phyloP scores from a whole-genome alignment of 2,113 vertebrate species.

The Tetrao urogallus region DNA sequence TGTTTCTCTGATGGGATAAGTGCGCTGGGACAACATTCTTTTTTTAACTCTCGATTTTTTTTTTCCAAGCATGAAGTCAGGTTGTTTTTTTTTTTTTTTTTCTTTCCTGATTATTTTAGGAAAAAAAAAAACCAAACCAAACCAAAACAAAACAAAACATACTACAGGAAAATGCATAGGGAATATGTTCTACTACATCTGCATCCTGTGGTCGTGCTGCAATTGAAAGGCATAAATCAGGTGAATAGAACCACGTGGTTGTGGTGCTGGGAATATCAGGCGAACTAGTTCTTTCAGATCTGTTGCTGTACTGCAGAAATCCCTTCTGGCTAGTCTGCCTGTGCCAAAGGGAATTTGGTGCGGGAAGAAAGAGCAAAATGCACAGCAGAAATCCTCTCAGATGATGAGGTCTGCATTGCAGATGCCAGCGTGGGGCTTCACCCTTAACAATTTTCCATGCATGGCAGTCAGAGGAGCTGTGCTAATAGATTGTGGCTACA shows the following conservation, averaged over 20 bases:
- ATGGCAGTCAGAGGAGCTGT: neutral
- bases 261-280: neutral
- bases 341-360: neutral
- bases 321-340: neutral
- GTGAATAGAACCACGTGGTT: neutral
- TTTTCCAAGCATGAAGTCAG: neutral
- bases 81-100: neutral
- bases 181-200: neutral
- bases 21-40: neutral
- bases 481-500: neutral
- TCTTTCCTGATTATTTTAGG: neutral
- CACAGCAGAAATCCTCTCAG: accelerated
- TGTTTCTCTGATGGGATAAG: neutral
- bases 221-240: neutral
- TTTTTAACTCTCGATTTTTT: neutral
- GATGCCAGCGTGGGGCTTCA: neutral
- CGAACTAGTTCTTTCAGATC: neutral
- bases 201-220: neutral
- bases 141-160: too few relatives aligned
- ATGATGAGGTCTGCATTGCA: neutral
- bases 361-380: neutral
- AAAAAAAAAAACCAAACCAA: neutral
- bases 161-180: neutral
- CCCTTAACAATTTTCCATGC: neutral
- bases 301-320: neutral